A percentile compares a stretch with the other conserved stretches of the same genome.
phyloP scores from a whole-genome alignment of 30 jellyfish, hydroid and myxozoan species.

The Rhopilema esculentum region DNA sequence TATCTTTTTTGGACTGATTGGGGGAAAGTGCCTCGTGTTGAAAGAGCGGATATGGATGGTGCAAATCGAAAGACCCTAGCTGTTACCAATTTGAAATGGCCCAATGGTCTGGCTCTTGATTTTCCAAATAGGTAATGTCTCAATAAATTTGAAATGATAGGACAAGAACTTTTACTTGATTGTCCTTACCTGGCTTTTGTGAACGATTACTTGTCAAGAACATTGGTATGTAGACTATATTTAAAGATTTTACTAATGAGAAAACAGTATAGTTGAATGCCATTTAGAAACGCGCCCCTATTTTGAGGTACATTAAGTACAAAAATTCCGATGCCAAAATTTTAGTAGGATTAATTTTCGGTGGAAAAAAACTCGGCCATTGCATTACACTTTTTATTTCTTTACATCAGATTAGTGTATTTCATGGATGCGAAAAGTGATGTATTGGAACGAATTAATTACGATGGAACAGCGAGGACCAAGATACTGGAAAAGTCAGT shows the following conservation, averaged over 20 bases:
- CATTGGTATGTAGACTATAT: too few species aligned
- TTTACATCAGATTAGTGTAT: conserved; percentile 63
- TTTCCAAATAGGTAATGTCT: conserved; percentile 71
- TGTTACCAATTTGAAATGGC: conserved; percentile 81
- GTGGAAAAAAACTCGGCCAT: too few species aligned
- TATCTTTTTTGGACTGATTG: conserved; percentile 99
- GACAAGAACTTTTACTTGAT: background rate
- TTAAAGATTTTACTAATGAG: too few species aligned
- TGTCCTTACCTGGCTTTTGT: too few species aligned
- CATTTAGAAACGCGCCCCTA: too few species aligned
- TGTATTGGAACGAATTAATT: conserved; percentile 56
- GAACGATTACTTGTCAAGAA: too few species aligned
- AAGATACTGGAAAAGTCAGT: conserved; percentile 70
- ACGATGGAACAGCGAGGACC: conserved; percentile 83
- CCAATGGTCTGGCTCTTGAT: conserved; percentile 94
- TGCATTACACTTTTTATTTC: too few species aligned
- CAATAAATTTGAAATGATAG: background rate
- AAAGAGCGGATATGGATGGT: conserved; percentile 98
- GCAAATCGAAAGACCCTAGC: conserved; percentile 68
- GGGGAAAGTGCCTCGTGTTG: conserved; percentile 90
- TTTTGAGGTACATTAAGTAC: too few species aligned
- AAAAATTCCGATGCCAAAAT: too few species aligned
- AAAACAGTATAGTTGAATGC: too few species aligned
- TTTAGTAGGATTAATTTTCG: too few species aligned
- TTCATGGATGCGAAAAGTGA: conserved; percentile 90